Evolutionary conservation across 2,113 vertebrate species (phyloP), one percentile per base, ranked within the genome.

Genomic region (Eclectus roratus): DNA sequence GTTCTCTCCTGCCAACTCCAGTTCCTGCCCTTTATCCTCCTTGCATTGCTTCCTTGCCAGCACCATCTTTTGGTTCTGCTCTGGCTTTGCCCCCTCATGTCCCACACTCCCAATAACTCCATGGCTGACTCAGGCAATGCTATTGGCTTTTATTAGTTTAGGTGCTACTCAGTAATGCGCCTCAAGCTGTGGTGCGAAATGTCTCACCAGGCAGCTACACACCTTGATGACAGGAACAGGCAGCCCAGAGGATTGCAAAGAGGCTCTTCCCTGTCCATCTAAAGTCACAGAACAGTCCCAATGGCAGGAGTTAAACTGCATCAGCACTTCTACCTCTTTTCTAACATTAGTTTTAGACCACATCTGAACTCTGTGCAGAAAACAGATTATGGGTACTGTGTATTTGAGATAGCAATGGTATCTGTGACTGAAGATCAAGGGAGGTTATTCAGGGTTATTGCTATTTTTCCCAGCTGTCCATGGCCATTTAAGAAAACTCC

Each of bases 101-200:
- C 53, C 39, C 15, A 23, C 27, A 7, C 7, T 27, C 35, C 9
- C 46, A 47, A 21, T 2, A 58, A 27, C 14, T 21, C 24, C 24
- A 53, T 0, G 3, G 8, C 17, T 25, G 29, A 56, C 31, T 52
- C 56, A 29, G 21, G 31, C 13, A 53, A 29, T 1, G 7, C 43
- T 70, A 2, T 16, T 70, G 61, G 20, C 31, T 66, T 79, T 69
- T 63, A 2, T 56, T 25, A 29, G 35, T 65, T 80, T n/a, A 10
- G 28, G 47, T 76, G 31, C 31, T 71, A 7, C 8, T 49, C 61
- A 19, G 60, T 12, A 49, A 15, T 79, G 20, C 6, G 37, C 27
- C 56, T n/a, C 0, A 3, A 85, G 46, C 41, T 84, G 64, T 0
- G 2, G 41, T 2, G 5, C 0, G 1, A 78, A 43, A 18, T 49